Percentiles rank a stretch among this genome's conserved stretches.
Evolutionary conservation across 2,888 invertebrate species (phyloP).

Genomic region (Chloroclystis v-ata): DNA sequence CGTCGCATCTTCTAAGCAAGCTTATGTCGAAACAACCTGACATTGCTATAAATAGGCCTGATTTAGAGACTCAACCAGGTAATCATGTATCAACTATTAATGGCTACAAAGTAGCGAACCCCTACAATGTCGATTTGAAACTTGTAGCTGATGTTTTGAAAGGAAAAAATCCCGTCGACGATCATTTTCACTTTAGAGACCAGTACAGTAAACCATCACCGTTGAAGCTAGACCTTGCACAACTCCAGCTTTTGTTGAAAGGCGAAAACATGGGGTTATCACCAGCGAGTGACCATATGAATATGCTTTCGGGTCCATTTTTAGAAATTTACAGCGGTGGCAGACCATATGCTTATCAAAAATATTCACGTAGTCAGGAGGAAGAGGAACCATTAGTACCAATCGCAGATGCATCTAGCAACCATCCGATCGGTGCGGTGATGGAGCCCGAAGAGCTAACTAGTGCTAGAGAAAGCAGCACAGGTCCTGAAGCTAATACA

Average conservation of each 20-base stretch:
- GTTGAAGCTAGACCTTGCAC: slow-evolving; percentile 57
- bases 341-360: slow-evolving; percentile 57
- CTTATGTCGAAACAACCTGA: slow-evolving; percentile 54
- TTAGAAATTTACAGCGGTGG: slow-evolving; percentile 57
- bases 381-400: slow-evolving; percentile 67
- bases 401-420: slow-evolving; percentile 62
- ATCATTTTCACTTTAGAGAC: slow-evolving; percentile 57
- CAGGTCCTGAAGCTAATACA: slow-evolving; percentile 46
- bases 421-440: slow-evolving; percentile 70
- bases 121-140: slow-evolving; percentile 71
- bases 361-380: slow-evolving; percentile 72
- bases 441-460: slow-evolving; percentile 61
- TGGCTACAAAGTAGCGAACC: slow-evolving; percentile 73
- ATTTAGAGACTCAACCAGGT: slow-evolving; percentile 48
- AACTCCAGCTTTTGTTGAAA: slow-evolving; percentile 59
- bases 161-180: slow-evolving; percentile 59
- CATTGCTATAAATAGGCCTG: slow-evolving; percentile 49
- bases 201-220: slow-evolving; percentile 52
- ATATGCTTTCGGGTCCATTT: slow-evolving; percentile 50
- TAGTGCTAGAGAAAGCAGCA: slow-evolving; percentile 46
- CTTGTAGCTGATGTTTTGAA: slow-evolving; percentile 69
- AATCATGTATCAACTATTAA: slow-evolving; percentile 62
- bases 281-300: slow-evolving; percentile 45
- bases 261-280: slow-evolving; percentile 52
- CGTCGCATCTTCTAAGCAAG: slow-evolving; percentile 56